Percentiles rank a stretch among this genome's conserved stretches.
Conservation (phyloP, 2,888 invertebrate genomes). For the Mythimna vitellina region DNA sequence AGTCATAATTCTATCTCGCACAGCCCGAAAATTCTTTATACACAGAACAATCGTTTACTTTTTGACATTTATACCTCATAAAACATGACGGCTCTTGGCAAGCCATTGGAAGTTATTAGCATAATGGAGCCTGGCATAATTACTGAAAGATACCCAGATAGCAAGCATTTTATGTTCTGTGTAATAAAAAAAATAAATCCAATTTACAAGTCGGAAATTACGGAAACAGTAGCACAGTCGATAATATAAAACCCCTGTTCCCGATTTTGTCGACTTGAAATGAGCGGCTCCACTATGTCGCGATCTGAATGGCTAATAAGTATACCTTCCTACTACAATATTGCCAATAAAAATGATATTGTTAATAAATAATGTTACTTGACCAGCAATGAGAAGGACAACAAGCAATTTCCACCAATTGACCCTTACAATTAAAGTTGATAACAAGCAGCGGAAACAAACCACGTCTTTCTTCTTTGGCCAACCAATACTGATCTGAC, state of each 20-base stretch:
- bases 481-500: not conserved
- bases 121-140: slow-evolving; percentile 38
- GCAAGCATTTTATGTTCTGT: slow-evolving; percentile 11
- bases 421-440: slow-evolving; percentile 52
- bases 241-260: slow-evolving; percentile 16
- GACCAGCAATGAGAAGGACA: slow-evolving; percentile 25
- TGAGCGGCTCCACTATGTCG: not conserved
- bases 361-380: slow-evolving; percentile 42
- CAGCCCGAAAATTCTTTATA: slow-evolving; percentile 21
- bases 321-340: slow-evolving; percentile 1
- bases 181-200: slow-evolving; percentile 37
- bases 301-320: not conserved
- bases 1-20: slow-evolving; percentile 25
- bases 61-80: slow-evolving; percentile 56
- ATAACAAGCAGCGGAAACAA: slow-evolving; percentile 48
- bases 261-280: slow-evolving; percentile 1
- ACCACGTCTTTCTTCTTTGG: slow-evolving; percentile 24
- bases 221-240: slow-evolving; percentile 14
- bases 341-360: slow-evolving; percentile 15
- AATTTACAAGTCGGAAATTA: slow-evolving; percentile 22
- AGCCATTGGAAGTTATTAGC: slow-evolving; percentile 41
- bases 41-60: slow-evolving; percentile 27
- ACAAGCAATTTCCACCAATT: slow-evolving; percentile 50
- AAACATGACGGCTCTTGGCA: slow-evolving; percentile 53
- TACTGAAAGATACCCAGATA: slow-evolving; percentile 30